phyloP scores from a whole-genome alignment of 2,888 invertebrate genomes.

The Himalopsyche tibetana region DNA sequence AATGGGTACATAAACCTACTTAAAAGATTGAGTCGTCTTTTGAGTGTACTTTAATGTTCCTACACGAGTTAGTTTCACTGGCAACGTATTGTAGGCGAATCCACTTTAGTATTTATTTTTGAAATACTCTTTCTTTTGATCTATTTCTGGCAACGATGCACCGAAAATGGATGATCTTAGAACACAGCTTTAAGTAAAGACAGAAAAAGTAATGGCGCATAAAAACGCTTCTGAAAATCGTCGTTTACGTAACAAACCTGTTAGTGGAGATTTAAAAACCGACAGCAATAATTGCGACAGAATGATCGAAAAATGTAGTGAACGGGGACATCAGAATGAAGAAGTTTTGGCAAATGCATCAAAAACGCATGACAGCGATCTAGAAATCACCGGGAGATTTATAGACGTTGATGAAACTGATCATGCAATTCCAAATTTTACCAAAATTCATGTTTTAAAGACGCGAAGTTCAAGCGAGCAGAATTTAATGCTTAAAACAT shows the following conservation, averaged over 20 bases:
- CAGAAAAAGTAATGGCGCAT: slow-evolving; percentile 51
- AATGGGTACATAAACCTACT: background rate
- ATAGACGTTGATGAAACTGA: slow-evolving; percentile 75
- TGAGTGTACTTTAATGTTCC: no score
- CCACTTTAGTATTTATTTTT: no score
- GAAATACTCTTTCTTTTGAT: no score
- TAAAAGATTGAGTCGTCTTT: background rate
- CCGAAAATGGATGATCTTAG: background rate
- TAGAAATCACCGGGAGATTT: slow-evolving; percentile 74
- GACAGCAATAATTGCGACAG: slow-evolving; percentile 11
- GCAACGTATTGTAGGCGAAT: no score
- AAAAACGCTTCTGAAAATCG: slow-evolving; percentile 50
- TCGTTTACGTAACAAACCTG: slow-evolving; percentile 39
- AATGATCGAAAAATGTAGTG: slow-evolving; percentile 19
- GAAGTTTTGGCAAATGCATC: background rate
- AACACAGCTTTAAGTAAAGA: slow-evolving; percentile 5
- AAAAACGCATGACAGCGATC: background rate
- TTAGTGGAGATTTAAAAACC: slow-evolving; percentile 28
- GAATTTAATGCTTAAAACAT: slow-evolving; percentile 74
- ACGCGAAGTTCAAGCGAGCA: slow-evolving; percentile 77
- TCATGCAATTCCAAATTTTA: slow-evolving; percentile 73
- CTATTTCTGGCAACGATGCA: background rate
- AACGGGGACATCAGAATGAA: background rate
- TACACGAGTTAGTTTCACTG: no score
- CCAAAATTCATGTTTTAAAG: slow-evolving; percentile 76